phyloP scores from a whole-genome alignment of 2,797 vertebrate genomes.

The Macrochelys suwanniensis region DNA sequence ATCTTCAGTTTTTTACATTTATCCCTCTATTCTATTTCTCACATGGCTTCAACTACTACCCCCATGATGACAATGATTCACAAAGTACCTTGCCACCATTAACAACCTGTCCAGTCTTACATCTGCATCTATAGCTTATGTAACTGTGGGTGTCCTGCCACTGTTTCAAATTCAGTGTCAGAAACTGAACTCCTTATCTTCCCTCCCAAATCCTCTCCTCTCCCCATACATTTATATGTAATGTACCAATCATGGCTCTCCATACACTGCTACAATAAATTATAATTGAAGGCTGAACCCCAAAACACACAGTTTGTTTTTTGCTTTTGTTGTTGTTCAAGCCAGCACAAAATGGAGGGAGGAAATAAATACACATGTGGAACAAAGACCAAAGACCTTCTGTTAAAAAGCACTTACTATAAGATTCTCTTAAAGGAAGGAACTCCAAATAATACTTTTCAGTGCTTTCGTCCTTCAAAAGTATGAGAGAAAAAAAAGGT shows the following conservation, averaged over 20 bases:
- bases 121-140: rapidly evolving
- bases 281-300: neutral
- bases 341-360: neutral
- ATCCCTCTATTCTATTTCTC: neutral
- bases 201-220: neutral
- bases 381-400: neutral
- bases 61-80: neutral
- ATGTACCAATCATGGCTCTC: neutral
- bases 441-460: neutral
- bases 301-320: neutral
- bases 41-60: rapidly evolving
- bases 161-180: neutral
- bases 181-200: neutral
- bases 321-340: neutral
- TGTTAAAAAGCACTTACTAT: neutral
- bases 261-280: neutral
- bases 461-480: conserved; percentile 4
- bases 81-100: neutral
- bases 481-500: conserved; percentile 26
- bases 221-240: neutral
- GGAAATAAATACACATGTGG: neutral
- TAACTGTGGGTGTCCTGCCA: neutral
- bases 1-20: neutral
- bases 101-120: neutral
- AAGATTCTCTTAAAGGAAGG: neutral